Conservation (phyloP, 2,888 invertebrate species). For the Nemapogon koenigi region DNA sequence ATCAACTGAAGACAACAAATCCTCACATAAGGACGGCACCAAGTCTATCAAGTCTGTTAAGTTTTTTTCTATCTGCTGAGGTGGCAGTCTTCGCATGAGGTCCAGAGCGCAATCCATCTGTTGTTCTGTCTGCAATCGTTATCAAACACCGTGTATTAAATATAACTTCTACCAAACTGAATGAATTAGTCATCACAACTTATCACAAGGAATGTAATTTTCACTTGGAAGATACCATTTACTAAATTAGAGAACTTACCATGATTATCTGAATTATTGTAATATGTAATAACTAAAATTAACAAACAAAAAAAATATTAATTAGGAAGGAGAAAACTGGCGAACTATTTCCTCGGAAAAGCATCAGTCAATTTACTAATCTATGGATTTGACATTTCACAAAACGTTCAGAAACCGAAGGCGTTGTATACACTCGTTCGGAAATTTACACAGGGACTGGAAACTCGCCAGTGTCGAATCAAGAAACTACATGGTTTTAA, state of each 20-base stretch:
- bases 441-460: too few species aligned
- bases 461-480: too few species aligned
- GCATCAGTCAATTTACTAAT: too few species aligned
- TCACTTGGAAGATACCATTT: slow-evolving; percentile 7
- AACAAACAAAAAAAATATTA: slow-evolving; percentile 3
- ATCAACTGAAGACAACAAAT: slow-evolving; percentile 95
- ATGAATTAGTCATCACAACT: slow-evolving; percentile 57
- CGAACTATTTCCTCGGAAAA: too few species aligned
- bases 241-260: slow-evolving; percentile 23
- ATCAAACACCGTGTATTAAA: not conserved
- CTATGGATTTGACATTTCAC: too few species aligned
- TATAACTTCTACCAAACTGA: slow-evolving; percentile 16
- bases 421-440: too few species aligned
- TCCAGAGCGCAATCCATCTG: slow-evolving; percentile 99
- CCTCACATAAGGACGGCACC: slow-evolving; percentile 95
- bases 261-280: slow-evolving; percentile 22
- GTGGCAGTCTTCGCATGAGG: slow-evolving; percentile 97
- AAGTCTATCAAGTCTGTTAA: slow-evolving; percentile 96
- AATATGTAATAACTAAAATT: slow-evolving; percentile 7
- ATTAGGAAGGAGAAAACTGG: slow-evolving; percentile 5
- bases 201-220: slow-evolving; percentile 22
- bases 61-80: slow-evolving; percentile 99
- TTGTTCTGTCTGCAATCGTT: slow-evolving; percentile 79
- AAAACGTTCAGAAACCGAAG: too few species aligned
- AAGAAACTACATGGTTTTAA: too few species aligned